Conservation (phyloP, 2,113 vertebrate species). For the Gavialis gangeticus region DNA sequence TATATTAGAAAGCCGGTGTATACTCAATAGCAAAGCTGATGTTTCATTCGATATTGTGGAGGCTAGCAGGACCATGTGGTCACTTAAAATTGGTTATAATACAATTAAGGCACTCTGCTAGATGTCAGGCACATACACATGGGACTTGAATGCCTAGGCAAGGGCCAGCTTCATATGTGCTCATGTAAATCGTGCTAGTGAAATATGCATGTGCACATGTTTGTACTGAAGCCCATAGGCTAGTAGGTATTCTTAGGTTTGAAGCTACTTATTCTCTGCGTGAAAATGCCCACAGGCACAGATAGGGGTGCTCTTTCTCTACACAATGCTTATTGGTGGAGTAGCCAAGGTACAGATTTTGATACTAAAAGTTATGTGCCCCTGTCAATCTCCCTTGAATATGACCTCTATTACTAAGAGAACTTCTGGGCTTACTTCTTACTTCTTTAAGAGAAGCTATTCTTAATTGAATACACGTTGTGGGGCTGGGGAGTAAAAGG, state of each 20-base stretch:
- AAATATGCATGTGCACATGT: background rate
- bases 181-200: background rate
- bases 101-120: background rate
- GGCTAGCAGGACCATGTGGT: background rate
- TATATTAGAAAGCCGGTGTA: conserved; percentile 39
- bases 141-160: background rate
- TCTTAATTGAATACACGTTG: background rate
- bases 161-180: background rate
- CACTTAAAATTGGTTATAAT: background rate
- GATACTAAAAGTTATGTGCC: background rate
- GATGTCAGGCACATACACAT: background rate
- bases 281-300: background rate
- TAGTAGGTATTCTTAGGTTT: background rate
- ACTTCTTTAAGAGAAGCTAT: background rate
- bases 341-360: background rate
- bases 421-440: background rate
- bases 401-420: background rate
- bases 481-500: background rate
- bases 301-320: background rate
- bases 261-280: rapidly evolving
- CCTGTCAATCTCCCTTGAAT: background rate
- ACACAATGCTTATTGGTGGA: background rate
- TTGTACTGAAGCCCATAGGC: background rate
- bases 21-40: conserved; percentile 17
- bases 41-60: conserved; percentile 14